Evolutionary conservation across 2,113 vertebrate species (phyloP), one percentile per base, ranked within the genome.

Genomic region (Apeltes quadracus): DNA sequence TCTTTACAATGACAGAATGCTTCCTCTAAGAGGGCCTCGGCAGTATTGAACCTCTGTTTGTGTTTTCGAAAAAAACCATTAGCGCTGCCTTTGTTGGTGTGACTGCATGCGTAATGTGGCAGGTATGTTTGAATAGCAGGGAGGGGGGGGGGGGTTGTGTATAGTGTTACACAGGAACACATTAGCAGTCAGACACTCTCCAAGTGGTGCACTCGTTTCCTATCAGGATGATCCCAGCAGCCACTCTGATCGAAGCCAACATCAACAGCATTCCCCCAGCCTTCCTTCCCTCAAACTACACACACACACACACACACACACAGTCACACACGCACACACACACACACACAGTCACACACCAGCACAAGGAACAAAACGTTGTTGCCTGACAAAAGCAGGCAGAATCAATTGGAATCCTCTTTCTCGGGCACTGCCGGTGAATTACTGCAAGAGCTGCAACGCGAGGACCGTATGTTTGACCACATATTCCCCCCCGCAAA

Each of bases 91-190:
- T 23, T 22, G 39, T 69, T 20, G 41, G 16, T 63, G 72, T 54
- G 68, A 63, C 16, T 64, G 59, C 58, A 36, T 46, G 58, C 70
- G 70, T 55, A 46, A 50, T 20, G 34, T 61, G 69, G 67, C 48
- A 58, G 55, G 54, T 54, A 13, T 9, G 22, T 41, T 3, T 27
- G 71, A 61, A 39, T 76, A 39, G 27, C 32, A 15, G 39, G 56
- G 48, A 15, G 46, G n/a, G 27, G 75, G n/a, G 32, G 38, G 44
- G 25, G 38, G 75, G 38, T 41, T 57, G 51, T 78, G 72, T 69
- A 80, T 82, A 70, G 79, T 90, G 83, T 88, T 88, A 82, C 84
- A 84, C 59, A 71, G 78, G 57, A 88, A 79, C 61, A 79, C 88
- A 84, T 90, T 89, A 89, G 84, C 80, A 87, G 70, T 61, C 70